These are phyloP conservation scores for Valencia hispanica DNA, from an alignment of 2,797 vertebrate species.

Conservation along the genomic window DNA sequence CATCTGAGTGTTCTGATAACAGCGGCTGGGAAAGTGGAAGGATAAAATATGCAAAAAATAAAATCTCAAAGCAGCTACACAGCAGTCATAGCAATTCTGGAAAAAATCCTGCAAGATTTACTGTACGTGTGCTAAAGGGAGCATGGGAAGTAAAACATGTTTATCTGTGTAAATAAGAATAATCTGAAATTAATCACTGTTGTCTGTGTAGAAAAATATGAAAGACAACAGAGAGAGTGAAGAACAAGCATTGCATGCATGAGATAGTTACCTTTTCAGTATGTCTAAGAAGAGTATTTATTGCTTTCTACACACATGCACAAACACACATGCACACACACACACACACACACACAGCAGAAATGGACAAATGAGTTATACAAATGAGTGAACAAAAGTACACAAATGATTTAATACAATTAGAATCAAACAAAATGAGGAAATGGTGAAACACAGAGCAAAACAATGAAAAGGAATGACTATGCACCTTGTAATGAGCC, in stretches of 20 bases:
- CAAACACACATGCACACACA: slow-evolving; percentile 26
- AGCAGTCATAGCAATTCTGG: slow-evolving; percentile 13
- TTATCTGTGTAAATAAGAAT: neutral
- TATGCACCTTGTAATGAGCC: neutral
- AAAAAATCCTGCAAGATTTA: slow-evolving; percentile 24
- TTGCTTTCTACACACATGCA: slow-evolving; percentile 61
- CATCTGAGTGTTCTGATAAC: slow-evolving; percentile 14
- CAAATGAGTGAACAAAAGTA: slow-evolving; percentile 1
- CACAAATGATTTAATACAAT: neutral
- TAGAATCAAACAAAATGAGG: neutral
- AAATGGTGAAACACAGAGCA: neutral
- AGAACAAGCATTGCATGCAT: slow-evolving; percentile 37
- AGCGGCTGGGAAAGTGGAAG: slow-evolving; percentile 4
- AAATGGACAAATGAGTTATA: slow-evolving; percentile 38
- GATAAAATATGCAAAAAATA: slow-evolving; percentile 25
- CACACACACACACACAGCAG: slow-evolving; percentile 40
- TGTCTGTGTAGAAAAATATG: neutral
- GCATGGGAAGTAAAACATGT: slow-evolving; percentile 2
- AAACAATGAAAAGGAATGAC: neutral
- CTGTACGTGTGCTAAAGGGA: slow-evolving; percentile 14
- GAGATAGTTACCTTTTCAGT: slow-evolving; percentile 59
- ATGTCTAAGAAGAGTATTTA: slow-evolving; percentile 50
- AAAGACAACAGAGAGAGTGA: neutral
- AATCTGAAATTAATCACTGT: neutral
- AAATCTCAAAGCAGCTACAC: slow-evolving; percentile 1